phyloP scores from a whole-genome alignment of 2,888 invertebrate genomes.

The Lymantria dispar region DNA sequence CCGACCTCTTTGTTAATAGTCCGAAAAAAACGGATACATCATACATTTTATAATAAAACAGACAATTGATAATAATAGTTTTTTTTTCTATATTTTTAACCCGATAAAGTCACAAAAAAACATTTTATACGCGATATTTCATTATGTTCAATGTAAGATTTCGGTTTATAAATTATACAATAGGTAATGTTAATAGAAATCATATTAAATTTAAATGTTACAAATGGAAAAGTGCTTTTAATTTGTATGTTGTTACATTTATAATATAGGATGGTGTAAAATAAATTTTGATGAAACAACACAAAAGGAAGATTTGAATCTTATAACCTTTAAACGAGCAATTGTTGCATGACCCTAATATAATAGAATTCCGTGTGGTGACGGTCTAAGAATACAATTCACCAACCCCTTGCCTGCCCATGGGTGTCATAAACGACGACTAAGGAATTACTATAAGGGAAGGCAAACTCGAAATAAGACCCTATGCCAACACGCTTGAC shows the following conservation, averaged over 20 bases:
- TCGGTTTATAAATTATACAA: slow-evolving; percentile 70
- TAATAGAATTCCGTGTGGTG: too few species aligned
- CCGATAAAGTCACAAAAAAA: slow-evolving; percentile 32
- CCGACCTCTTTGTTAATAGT: slow-evolving; percentile 48
- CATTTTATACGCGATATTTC: slow-evolving; percentile 34
- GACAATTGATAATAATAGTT: slow-evolving; percentile 43
- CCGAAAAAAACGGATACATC: slow-evolving; percentile 29
- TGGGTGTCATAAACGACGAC: too few species aligned
- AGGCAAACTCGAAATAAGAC: too few species aligned
- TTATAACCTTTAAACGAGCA: too few species aligned
- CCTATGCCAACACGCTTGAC: too few species aligned
- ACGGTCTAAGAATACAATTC: too few species aligned
- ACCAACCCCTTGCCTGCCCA: too few species aligned
- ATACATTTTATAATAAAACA: slow-evolving; percentile 44
- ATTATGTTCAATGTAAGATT: slow-evolving; percentile 66
- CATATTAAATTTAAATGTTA: slow-evolving; percentile 79
- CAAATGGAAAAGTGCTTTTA: slow-evolving; percentile 74
- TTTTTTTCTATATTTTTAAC: slow-evolving; percentile 60
- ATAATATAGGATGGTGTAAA: slow-evolving; percentile 51
- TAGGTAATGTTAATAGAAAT: slow-evolving; percentile 78
- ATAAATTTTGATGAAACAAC: slow-evolving; percentile 49
- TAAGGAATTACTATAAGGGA: too few species aligned
- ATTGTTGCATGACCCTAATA: too few species aligned
- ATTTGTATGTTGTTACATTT: slow-evolving; percentile 52
- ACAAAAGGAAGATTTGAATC: slow-evolving; percentile 28